phyloP scores from a whole-genome alignment of 2,113 vertebrate species.

The Protobothrops flavoviridis region DNA sequence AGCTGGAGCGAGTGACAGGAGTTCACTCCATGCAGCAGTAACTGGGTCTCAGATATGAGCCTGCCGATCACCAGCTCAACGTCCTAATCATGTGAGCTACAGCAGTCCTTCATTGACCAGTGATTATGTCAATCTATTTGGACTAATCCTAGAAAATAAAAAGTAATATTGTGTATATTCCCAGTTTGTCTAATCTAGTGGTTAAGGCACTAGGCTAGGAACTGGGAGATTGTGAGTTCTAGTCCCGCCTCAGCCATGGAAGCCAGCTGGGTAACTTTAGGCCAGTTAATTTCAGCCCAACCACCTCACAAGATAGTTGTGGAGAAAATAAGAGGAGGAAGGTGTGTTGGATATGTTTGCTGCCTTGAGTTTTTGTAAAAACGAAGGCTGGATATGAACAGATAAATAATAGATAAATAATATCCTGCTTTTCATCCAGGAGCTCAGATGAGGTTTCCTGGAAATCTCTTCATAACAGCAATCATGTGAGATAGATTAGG shows the following conservation, averaged over 20 bases:
- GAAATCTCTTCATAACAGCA: background rate
- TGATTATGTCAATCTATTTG: background rate
- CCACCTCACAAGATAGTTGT: too few relatives aligned
- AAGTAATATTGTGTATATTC: background rate
- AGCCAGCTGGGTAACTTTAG: background rate
- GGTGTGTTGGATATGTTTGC: too few relatives aligned
- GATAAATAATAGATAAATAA: background rate
- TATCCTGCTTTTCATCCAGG: background rate
- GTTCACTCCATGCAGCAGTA: too few relatives aligned
- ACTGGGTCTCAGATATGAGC: too few relatives aligned
- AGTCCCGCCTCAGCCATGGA: background rate
- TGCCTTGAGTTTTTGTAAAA: too few relatives aligned
- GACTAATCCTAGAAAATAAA: background rate
- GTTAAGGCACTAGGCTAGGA: background rate
- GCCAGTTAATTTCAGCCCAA: too few relatives aligned
- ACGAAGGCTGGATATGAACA: too few relatives aligned
- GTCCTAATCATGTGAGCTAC: too few relatives aligned
- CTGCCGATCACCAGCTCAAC: too few relatives aligned
- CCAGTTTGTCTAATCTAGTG: background rate
- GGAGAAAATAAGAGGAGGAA: too few relatives aligned
- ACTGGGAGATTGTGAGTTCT: background rate
- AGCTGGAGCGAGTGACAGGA: too few relatives aligned
- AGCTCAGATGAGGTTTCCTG: background rate
- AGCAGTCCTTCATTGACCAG: background rate
- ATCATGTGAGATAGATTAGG: background rate